phyloP scores from a whole-genome alignment of 2,797 vertebrate species.

The Acrossocheilus fasciatus region DNA sequence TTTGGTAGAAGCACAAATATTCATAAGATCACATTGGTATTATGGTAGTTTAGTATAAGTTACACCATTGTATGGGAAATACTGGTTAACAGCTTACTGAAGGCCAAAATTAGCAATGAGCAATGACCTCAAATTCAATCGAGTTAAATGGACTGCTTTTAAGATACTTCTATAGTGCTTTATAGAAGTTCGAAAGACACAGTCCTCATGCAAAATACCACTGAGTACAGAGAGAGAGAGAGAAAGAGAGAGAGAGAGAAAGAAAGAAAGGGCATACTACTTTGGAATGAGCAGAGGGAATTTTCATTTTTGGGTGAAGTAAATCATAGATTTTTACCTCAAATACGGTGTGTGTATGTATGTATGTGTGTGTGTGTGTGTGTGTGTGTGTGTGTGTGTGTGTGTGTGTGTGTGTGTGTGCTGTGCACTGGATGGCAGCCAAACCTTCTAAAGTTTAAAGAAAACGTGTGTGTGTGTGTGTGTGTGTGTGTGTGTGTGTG shows the following conservation, averaged over 20 bases:
- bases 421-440: conserved; percentile 45
- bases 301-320: background rate
- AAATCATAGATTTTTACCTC: conserved; percentile 19
- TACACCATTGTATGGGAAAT: background rate
- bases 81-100: background rate
- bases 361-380: background rate
- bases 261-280: background rate
- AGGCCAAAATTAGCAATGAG: background rate
- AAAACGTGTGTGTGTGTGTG: background rate
- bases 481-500: background rate
- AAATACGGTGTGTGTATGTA: background rate
- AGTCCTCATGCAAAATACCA: background rate
- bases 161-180: background rate
- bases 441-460: conserved; percentile 40
- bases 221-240: background rate
- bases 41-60: background rate
- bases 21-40: background rate
- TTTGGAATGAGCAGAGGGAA: background rate
- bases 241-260: no score
- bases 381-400: background rate
- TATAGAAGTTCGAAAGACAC: background rate
- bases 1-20: background rate
- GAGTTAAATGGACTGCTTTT: background rate
- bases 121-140: background rate
- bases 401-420: background rate